Evolutionary conservation across 2,113 vertebrate genomes (phyloP), one percentile per base, ranked within the genome.

Genomic region (Esox niger): DNA sequence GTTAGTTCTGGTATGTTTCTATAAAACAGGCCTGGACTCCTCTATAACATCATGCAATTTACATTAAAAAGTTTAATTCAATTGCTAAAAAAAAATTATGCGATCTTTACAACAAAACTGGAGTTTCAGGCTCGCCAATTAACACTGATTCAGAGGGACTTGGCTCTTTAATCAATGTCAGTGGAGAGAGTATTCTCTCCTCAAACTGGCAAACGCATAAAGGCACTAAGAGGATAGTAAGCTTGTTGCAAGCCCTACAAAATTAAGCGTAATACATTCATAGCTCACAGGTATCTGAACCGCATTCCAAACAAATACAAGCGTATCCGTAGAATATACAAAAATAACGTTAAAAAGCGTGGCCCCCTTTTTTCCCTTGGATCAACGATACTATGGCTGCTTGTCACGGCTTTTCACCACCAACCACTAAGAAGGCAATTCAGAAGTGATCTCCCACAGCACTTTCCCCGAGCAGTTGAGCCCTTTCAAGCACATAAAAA

Each of bases 181-280:
- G 83, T 13, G 74, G 82, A 74, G n/a, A n/a, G n/a, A n/a, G n/a
- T n/a, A n/a, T n/a, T n/a, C 75, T 74, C 81, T 77, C 68, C 69
- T 64, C 73, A 75, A 74, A 79, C 80, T 84, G 85, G 83, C 74
- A 76, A 76, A 81, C 21, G 80, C 86, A 87, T 83, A 84, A 89
- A 92, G 91, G 91, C 91, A 92, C 90, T 91, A 87, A 80, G 84
- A 87, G 78, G 77, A 82, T n/a, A 31, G 15, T 21, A 33, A 75
- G 82, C 80, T 80, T 81, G 80, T 84, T 78, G 78, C 84, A 84
- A 86, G 87, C 89, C 82, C 79, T 88, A 89, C 76, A 90, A 87
- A 84, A 90, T 78, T 78, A 88, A 90, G 83, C 88, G 83, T 84
- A 64, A 79, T 89, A 90, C 89, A 90, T 90, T 90, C 87, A 88